phyloP scores from a whole-genome alignment of 2,888 invertebrate genomes.

The Brachyptera risi region DNA sequence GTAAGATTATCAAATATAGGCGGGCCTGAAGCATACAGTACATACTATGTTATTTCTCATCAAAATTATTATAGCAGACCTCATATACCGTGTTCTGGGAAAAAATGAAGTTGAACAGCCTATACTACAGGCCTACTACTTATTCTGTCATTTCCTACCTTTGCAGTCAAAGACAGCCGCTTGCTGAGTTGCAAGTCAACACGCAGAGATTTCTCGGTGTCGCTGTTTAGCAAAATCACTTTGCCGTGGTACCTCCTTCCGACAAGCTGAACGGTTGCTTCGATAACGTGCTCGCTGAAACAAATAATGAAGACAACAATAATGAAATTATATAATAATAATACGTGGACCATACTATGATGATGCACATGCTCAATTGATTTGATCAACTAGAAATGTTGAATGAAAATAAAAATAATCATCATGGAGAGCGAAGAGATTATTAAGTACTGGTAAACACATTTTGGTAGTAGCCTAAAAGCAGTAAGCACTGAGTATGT shows the following conservation, averaged over 20 bases:
- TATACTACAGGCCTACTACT: too few species aligned
- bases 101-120: too few species aligned
- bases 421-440: not conserved
- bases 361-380: too few species aligned
- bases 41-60: too few species aligned
- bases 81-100: too few species aligned
- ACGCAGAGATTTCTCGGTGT: conserved; percentile 23
- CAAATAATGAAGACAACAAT: not conserved
- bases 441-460: not conserved
- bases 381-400: too few species aligned
- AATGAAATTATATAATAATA: not conserved
- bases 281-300: conserved; percentile 25
- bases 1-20: too few species aligned
- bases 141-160: too few species aligned
- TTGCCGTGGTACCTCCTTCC: conserved; percentile 28
- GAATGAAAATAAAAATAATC: not conserved
- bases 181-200: conserved; percentile 37
- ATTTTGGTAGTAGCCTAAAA: not conserved
- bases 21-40: too few species aligned
- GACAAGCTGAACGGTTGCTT: conserved; percentile 24
- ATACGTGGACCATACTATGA: not conserved
- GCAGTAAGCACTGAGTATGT: not conserved
- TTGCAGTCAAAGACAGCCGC: conserved; percentile 35
- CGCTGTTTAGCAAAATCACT: conserved; percentile 25
- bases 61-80: too few species aligned